Evolutionary conservation across 2,888 invertebrate genomes (phyloP).

Genomic region (Hirtodrosophila duncani): DNA sequence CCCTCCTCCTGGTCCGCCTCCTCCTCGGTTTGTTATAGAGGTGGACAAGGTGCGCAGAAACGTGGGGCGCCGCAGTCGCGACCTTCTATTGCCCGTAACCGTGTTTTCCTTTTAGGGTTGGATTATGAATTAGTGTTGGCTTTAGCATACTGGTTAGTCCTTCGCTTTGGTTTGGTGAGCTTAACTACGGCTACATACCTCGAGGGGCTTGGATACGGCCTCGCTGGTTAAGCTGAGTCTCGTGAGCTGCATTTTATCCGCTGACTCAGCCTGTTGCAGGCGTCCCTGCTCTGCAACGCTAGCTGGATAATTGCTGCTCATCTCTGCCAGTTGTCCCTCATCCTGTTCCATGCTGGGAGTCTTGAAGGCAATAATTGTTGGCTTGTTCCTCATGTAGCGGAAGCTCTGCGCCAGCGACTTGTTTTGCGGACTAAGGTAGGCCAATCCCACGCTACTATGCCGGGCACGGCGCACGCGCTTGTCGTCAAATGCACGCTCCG

Average conservation of each 20-base stretch:
- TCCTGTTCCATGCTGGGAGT: slow-evolving; percentile 88
- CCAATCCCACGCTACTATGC: slow-evolving; percentile 82
- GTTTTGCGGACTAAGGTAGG: slow-evolving; percentile 87
- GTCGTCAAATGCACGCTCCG: slow-evolving; percentile 87
- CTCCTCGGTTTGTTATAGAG: slow-evolving; percentile 67
- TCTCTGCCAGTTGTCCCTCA: slow-evolving; percentile 80
- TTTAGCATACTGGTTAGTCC: background rate
- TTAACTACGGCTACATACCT: slow-evolving; percentile 80
- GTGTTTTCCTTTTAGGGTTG: slow-evolving; percentile 50
- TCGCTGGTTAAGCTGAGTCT: slow-evolving; percentile 38
- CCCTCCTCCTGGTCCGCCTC: slow-evolving; percentile 48
- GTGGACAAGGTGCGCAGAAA: slow-evolving; percentile 76
- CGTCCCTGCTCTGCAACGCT: slow-evolving; percentile 81
- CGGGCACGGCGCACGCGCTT: slow-evolving; percentile 83
- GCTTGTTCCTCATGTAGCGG: slow-evolving; percentile 93
- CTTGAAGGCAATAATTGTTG: slow-evolving; percentile 92
- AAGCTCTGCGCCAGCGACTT: slow-evolving; percentile 90
- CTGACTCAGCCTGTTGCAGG: slow-evolving; percentile 63
- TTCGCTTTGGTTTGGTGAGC: no score
- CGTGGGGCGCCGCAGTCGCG: slow-evolving; percentile 75
- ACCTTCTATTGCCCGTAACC: slow-evolving; percentile 67
- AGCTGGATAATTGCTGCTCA: slow-evolving; percentile 12
- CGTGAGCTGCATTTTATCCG: slow-evolving; percentile 31
- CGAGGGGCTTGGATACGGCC: slow-evolving; percentile 89
- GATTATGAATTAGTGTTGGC: slow-evolving; percentile 23